Evolutionary conservation across 2,797 vertebrate genomes (phyloP).

Genomic region (Percopsis omiscomaycus): DNA sequence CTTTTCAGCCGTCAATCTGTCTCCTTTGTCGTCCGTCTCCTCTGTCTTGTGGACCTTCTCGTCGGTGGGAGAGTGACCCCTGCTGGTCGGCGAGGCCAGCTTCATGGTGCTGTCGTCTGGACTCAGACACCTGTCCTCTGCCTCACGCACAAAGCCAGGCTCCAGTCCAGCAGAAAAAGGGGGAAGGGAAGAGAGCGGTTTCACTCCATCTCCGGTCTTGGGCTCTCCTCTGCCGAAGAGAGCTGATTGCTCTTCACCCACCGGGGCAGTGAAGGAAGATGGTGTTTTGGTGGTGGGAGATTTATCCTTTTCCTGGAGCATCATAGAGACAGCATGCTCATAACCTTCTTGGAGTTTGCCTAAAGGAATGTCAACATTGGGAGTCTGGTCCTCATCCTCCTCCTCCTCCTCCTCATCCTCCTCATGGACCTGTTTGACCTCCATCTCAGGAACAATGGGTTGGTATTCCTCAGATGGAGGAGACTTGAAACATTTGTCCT

Average conservation of each 20-base stretch:
- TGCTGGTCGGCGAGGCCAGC: constrained; percentile 93
- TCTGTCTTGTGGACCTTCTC: constrained; percentile 80
- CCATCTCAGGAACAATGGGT: constrained; percentile 78
- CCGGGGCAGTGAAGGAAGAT: constrained; percentile 38
- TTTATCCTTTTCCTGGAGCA: constrained; percentile 74
- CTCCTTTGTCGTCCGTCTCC: constrained; percentile 60
- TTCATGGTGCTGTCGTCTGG: constrained; percentile 96
- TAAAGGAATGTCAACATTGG: constrained; percentile 81
- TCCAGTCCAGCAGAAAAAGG: constrained; percentile 65
- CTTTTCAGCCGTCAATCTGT: constrained; percentile 40
- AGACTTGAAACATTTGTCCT: constrained; percentile 97
- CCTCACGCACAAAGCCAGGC: constrained; percentile 78
- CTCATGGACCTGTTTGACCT: constrained; percentile 68
- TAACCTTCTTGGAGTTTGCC: constrained; percentile 84
- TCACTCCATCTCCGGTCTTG: constrained; percentile 42
- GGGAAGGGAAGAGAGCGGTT: constrained; percentile 61
- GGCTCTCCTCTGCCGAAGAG: constrained; percentile 47
- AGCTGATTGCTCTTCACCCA: constrained; percentile 47
- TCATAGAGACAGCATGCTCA: constrained; percentile 62
- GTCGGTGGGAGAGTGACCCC: constrained; percentile 91
- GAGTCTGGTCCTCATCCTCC: constrained; percentile 82
- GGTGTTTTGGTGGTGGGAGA: constrained; percentile 36
- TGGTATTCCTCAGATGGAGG: constrained; percentile 93
- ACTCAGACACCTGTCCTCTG: constrained; percentile 89
- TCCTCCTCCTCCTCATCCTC: constrained; percentile 87